Conservation (phyloP, 2,888 invertebrate species). For the Kuschelorhynchus macadamiae region DNA sequence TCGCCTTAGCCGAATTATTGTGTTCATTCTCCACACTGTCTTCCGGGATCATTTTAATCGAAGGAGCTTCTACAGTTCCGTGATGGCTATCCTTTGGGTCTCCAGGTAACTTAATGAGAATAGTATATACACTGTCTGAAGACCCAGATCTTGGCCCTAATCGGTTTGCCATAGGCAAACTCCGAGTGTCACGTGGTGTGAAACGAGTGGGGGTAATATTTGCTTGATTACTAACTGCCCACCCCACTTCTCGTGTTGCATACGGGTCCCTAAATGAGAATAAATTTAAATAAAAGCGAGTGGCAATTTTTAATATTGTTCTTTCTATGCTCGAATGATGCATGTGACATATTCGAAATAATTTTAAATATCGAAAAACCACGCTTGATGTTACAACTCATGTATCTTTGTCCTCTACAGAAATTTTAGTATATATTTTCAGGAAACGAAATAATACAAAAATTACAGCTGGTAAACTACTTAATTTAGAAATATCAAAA, state of each 20-base stretch:
- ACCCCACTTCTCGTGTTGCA: conserved; percentile 65
- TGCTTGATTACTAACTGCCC: conserved; percentile 55
- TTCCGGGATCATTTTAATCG: conserved; percentile 88
- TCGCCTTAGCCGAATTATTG: conserved; percentile 24
- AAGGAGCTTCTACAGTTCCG: conserved; percentile 71
- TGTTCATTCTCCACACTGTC: conserved; percentile 21
- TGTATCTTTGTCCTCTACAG: no score
- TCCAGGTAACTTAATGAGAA: conserved; percentile 88
- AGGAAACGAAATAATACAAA: no score
- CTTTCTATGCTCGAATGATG: no score
- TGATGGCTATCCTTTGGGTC: conserved; percentile 63
- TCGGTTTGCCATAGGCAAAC: conserved; percentile 76
- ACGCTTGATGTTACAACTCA: no score
- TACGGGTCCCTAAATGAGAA: conserved; percentile 77
- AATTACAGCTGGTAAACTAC: no score
- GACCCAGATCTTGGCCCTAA: conserved; percentile 73
- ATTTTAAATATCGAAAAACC: no score
- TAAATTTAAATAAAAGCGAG: not conserved
- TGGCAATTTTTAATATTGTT: no score
- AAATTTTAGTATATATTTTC: no score
- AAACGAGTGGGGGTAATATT: conserved; percentile 67
- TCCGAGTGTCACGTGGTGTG: conserved; percentile 74
- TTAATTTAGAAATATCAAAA: no score
- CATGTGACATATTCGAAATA: no score
- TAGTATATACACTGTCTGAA: conserved; percentile 90